A percentile compares a stretch with the other conserved stretches of the same genome.
phyloP scores from a whole-genome alignment of 1,140 invertebrate genomes.

The Meloidogyne exigua region DNA sequence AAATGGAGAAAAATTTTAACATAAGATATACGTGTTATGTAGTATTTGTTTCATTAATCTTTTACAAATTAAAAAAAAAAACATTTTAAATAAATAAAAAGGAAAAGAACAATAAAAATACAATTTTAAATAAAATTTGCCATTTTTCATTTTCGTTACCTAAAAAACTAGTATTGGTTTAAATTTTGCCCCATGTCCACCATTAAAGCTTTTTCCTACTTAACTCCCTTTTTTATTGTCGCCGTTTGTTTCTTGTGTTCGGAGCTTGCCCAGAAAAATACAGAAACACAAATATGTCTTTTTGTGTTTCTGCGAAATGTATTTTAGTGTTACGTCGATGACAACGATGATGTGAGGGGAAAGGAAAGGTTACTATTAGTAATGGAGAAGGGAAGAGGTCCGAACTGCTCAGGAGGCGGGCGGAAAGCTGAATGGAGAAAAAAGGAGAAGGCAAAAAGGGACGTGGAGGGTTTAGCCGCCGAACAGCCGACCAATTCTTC shows the following conservation, averaged over 20 bases:
- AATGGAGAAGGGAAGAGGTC: neutral
- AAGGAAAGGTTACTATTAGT: constrained; percentile 4
- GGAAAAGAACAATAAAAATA: neutral
- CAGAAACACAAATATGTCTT: constrained; percentile 4
- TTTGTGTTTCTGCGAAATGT: constrained; percentile 4
- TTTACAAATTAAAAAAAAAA: neutral
- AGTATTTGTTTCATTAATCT: neutral
- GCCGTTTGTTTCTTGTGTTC: constrained; percentile 4
- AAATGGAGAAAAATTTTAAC: neutral
- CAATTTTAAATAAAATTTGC: neutral
- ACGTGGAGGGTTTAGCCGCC: neutral
- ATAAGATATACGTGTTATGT: neutral
- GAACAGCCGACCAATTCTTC: constrained; percentile 3
- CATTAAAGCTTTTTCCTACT: neutral
- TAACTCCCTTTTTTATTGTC: neutral
- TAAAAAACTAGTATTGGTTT: neutral
- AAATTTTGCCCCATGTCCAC: neutral
- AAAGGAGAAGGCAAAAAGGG: neutral
- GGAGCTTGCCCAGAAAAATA: constrained; percentile 1
- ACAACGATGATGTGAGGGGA: constrained; percentile 1
- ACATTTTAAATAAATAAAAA: neutral
- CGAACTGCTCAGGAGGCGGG: constrained; percentile 8
- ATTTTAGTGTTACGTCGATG: constrained; percentile 4
- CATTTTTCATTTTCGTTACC: constrained; percentile 1
- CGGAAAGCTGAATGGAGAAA: neutral